These are phyloP conservation scores for Dermatemys mawii DNA, from an alignment of 2,113 vertebrate species.

Conservation along the genomic window DNA sequence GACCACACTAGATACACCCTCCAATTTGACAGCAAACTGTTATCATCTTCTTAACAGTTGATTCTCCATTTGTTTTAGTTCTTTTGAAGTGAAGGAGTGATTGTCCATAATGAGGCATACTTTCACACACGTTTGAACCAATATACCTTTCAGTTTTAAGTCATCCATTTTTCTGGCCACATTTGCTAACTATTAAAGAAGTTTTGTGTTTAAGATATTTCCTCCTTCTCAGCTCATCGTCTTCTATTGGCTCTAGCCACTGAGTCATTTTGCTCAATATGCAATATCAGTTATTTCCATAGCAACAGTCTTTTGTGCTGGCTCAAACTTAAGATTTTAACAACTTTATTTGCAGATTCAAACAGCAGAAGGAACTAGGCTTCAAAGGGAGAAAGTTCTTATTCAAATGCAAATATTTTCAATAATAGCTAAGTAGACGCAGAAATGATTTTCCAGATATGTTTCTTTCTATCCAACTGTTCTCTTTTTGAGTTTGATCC, in stretches of 20 bases:
- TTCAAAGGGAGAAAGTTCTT: constrained; percentile 16
- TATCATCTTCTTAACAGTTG: neutral
- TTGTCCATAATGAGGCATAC: neutral
- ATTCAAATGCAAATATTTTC: constrained; percentile 42
- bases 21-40: too few relatives aligned
- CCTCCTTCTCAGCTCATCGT: neutral
- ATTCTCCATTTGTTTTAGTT: neutral
- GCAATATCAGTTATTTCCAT: constrained; percentile 57
- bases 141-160: neutral
- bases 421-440: neutral
- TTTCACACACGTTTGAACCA: neutral
- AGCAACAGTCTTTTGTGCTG: constrained; percentile 47
- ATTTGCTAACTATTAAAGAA: neutral
- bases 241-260: neutral
- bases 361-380: constrained; percentile 40
- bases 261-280: constrained; percentile 14
- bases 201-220: neutral
- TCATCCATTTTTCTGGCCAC: neutral
- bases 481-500: neutral
- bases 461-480: neutral
- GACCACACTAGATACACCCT: too few relatives aligned
- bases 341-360: constrained; percentile 34
- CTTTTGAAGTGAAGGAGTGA: neutral
- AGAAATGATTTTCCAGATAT: neutral
- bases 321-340: constrained; percentile 26